Evolutionary conservation across 2,797 vertebrate species (phyloP), one percentile per base, ranked within the genome.

Genomic region (Gymnoscopelus braueri): DNA sequence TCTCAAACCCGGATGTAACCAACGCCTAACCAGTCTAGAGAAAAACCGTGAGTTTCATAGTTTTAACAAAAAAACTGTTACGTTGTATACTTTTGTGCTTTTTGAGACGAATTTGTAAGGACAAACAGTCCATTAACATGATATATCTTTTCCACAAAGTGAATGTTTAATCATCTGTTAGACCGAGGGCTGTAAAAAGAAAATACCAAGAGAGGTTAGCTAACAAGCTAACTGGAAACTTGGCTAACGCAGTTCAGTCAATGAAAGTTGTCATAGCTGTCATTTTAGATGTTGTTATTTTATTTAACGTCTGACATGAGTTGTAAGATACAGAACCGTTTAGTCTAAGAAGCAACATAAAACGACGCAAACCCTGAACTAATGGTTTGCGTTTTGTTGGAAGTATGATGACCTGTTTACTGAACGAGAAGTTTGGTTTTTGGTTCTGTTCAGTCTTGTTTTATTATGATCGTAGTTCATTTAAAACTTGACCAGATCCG

Each of bases 1-100:
- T 83, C 78, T 80, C 83, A 90, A 93, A 94, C 93, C 94, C 94
- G 94, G 94, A 95, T 94, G 93, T 91, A 94, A 95, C 94, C 94
- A 95, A 95, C 94, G 94, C 94, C 94, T 94, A 93, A 90, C 91
- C 92, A 91, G 90, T 87, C 69, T 81, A 85, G 88, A 82, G 90
- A 91, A 74, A 88, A 92, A 92, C 90, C 88, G 94, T 94, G 79
- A 94, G 93, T 84, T 44, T 39, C 9, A 9, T 8, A 44, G 39
- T 44, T 44, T 44, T 9, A 44, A 44, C 39, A 44, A 44, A 44
- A 44, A 44, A 44, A 44, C 39, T 44, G 39, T 44, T 44, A 9
- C 39, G 9, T 8, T 44, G 39, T 2, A 10, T 44, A 2, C 14
- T 51, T 51, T 51, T 13, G n/a, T 51, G n/a, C 2, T 4, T n/a